Evolutionary conservation across 2,888 invertebrate species (phyloP).

Genomic region (Tortricodes alternella): DNA sequence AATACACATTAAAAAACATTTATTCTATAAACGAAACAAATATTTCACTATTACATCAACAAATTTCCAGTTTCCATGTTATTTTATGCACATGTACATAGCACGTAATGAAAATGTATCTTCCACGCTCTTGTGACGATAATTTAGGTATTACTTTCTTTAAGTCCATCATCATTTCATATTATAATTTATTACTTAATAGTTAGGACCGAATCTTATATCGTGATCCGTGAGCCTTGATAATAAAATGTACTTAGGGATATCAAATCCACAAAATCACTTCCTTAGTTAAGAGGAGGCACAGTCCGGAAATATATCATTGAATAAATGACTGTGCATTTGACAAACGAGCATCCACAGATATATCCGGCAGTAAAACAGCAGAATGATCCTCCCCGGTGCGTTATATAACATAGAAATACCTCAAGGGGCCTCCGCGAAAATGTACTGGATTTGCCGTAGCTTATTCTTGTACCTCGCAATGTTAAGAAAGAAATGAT

Average conservation of each 20-base stretch:
- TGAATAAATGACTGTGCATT: slow-evolving; percentile 80
- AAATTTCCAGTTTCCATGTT: no score
- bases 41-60: no score
- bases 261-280: slow-evolving; percentile 27
- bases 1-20: no score
- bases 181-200: no score
- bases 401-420: slow-evolving; percentile 77
- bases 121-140: no score
- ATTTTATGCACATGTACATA: no score
- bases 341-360: slow-evolving; percentile 80
- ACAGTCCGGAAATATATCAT: slow-evolving; percentile 56
- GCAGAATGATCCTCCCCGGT: slow-evolving; percentile 76
- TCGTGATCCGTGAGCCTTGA: no score
- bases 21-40: no score
- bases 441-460: slow-evolving; percentile 69
- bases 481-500: slow-evolving; percentile 39
- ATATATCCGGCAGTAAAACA: slow-evolving; percentile 76
- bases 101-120: no score
- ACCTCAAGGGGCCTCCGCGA: slow-evolving; percentile 62
- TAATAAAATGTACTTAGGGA: not conserved
- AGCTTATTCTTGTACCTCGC: slow-evolving; percentile 52
- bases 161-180: no score
- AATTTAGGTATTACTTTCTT: no score
- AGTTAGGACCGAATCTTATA: no score
- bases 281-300: slow-evolving; percentile 28